Evolutionary conservation across 2,113 vertebrate species (phyloP).

Genomic region (Oreotragus oreotragus): DNA sequence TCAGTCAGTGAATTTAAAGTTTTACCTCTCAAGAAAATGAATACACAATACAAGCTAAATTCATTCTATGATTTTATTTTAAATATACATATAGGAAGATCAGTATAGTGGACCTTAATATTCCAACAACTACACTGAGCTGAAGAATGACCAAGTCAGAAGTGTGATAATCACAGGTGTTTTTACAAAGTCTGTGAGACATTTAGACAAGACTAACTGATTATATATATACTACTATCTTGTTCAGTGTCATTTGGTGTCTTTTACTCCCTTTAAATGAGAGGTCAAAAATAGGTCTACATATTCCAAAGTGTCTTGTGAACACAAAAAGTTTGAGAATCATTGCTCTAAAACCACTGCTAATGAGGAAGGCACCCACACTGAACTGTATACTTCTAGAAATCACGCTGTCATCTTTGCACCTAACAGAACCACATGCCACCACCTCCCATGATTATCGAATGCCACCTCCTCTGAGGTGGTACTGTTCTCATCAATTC

Average conservation of each 20-base stretch:
- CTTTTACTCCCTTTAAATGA: neutral
- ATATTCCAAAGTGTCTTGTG: neutral
- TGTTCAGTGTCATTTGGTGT: neutral
- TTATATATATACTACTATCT: neutral
- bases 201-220: slow-evolving; percentile 18
- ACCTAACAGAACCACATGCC: neutral
- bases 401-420: neutral
- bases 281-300: neutral
- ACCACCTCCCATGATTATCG: neutral
- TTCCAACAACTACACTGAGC: neutral
- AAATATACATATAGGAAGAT: neutral
- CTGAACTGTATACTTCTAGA: neutral
- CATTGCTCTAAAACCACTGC: neutral
- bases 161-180: neutral
- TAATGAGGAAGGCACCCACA: slow-evolving; percentile 3
- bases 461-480: neutral
- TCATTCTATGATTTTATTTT: neutral
- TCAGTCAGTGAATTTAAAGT: neutral
- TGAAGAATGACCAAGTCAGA: neutral
- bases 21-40: neutral
- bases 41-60: neutral
- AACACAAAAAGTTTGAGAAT: neutral
- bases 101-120: neutral
- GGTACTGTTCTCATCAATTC: neutral
- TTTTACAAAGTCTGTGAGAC: neutral